Evolutionary conservation across 2,113 vertebrate genomes (phyloP), one percentile per base, ranked within the genome.

Genomic region (Phaethornis superciliosus): DNA sequence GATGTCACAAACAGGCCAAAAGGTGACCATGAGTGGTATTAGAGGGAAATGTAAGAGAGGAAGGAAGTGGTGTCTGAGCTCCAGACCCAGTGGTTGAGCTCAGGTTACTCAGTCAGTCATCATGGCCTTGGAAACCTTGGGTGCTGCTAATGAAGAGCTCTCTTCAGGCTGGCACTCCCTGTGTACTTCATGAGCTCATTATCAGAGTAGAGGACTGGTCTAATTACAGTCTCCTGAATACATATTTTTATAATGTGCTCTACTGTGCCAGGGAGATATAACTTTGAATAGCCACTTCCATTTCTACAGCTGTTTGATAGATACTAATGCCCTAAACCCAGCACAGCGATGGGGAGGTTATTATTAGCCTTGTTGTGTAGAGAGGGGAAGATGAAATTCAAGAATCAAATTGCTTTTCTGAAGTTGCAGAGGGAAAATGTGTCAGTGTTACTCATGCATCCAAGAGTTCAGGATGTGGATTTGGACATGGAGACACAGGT

Each of bases 341-440:
- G 81, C 0, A 0, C 55, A 76, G 63, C 0, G 0, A 68, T 6
- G 54, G 59, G 60, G 12, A 93, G n/a, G 35, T 69, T 90, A 74
- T 79, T 93, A 58, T 93, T 89, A 95, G 62, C 30, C 10, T 40
- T 54, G 30, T 10, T 79, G 65, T 69, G 46, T 15, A 76, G 69
- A 54, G 13, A 55, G 8, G 2, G 16, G 17, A 23, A 85, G 30
- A 26, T 20, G 40, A 85, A 89, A 68, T 54, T 7, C 83, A 85
- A 76, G 46, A 84, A 81, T 64, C 23, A 64, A 71, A 69, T 72
- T 37, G 16, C 44, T 62, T 75, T 46, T 78, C 65, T 87, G n/a
- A 46, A 64, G 12, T 11, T 81, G 22, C 75, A 54, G 69, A 60
- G 15, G 37, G 27, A 7, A 54, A 69, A 72, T 3, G 7, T 54